These are phyloP conservation scores for Cryptops parisi DNA, from an alignment of 2,888 invertebrate species.

Conservation along the genomic window DNA sequence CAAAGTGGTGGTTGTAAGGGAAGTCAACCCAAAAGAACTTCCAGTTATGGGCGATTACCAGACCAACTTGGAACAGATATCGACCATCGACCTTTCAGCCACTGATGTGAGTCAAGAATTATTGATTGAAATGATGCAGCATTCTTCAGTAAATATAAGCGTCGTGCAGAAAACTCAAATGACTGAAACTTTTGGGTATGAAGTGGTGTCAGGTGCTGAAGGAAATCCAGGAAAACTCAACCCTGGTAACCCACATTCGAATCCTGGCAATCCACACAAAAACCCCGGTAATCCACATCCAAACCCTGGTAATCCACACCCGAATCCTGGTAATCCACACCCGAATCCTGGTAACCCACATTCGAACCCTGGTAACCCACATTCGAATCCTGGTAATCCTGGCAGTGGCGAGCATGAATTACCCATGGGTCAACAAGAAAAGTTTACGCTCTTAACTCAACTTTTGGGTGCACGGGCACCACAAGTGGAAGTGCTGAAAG, in stretches of 20 bases:
- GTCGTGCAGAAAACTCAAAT: too few species aligned
- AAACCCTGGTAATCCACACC: neutral
- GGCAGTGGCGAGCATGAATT: neutral
- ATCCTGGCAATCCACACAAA: neutral
- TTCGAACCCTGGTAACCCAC: neutral
- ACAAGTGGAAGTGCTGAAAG: neutral
- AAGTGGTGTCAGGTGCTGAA: neutral
- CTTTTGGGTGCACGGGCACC: neutral
- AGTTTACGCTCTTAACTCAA: conserved; percentile 2
- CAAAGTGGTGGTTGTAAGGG: conserved; percentile 54
- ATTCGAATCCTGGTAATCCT: neutral
- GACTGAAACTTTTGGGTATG: neutral
- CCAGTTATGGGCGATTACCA: conserved; percentile 1
- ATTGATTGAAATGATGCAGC: neutral
- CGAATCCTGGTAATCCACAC: neutral
- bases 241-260: neutral
- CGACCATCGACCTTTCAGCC: neutral
- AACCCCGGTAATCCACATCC: neutral
- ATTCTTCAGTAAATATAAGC: neutral
- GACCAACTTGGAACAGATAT: neutral
- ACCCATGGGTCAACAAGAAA: neutral
- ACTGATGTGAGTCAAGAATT: neutral
- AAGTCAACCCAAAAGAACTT: conserved; percentile 33
- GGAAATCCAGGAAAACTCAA: neutral
- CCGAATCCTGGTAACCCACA: neutral